These are phyloP conservation scores for Pycnomerus fuliginosus DNA, from an alignment of 2,888 invertebrate genomes.

Conservation along the genomic window DNA sequence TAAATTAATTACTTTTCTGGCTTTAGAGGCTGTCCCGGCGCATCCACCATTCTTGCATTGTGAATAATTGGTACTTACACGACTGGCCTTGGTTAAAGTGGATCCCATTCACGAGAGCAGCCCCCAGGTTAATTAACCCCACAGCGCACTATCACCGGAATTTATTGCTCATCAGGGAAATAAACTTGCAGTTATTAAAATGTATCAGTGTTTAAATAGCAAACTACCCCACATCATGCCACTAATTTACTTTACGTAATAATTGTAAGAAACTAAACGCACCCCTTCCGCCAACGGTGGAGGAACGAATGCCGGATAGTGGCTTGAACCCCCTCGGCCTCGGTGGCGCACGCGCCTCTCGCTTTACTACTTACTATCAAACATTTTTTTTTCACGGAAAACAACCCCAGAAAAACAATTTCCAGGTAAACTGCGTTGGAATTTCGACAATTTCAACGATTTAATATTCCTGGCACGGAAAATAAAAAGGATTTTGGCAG, in stretches of 20 bases:
- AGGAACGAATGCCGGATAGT: constrained; percentile 2
- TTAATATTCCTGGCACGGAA: too few relatives aligned
- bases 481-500: too few relatives aligned
- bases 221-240: constrained; percentile 29
- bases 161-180: constrained; percentile 32
- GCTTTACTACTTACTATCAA: constrained; percentile 11
- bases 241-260: too few relatives aligned
- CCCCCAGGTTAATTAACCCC: constrained; percentile 11
- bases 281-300: constrained; percentile 8
- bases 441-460: too few relatives aligned
- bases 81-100: constrained; percentile 54
- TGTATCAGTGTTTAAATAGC: constrained; percentile 39
- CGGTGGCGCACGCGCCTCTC: constrained; percentile 9
- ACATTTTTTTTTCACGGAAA: background rate
- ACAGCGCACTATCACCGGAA: constrained; percentile 30
- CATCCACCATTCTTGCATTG: constrained; percentile 14
- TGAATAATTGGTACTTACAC: constrained; percentile 46
- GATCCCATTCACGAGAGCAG: constrained; percentile 54
- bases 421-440: too few relatives aligned
- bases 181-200: constrained; percentile 35
- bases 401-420: background rate
- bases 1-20: background rate
- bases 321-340: constrained; percentile 5
- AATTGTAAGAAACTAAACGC: too few relatives aligned
- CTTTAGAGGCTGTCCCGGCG: constrained; percentile 19